These are phyloP conservation scores for Aphaenogaster rudis DNA, from an alignment of 1,140 invertebrate species.

Conservation along the genomic window DNA sequence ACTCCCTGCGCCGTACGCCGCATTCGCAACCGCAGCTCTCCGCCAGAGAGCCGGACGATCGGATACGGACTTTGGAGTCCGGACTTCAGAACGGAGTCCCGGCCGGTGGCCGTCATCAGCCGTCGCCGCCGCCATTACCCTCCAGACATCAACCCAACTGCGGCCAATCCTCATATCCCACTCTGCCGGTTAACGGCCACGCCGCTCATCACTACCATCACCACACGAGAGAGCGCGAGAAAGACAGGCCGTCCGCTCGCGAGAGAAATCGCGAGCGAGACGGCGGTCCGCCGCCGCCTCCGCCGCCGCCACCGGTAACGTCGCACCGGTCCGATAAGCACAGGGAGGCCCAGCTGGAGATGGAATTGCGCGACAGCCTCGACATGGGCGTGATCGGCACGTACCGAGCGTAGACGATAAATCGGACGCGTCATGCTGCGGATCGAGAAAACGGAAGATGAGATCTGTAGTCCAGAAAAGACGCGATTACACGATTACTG, in stretches of 20 bases:
- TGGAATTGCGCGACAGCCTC: constrained; percentile 75
- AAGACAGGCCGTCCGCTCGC: constrained; percentile 65
- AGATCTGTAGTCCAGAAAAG: neutral
- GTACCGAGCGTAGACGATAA: constrained; percentile 76
- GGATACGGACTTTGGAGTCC: constrained; percentile 66
- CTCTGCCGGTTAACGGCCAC: constrained; percentile 80
- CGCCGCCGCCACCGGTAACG: constrained; percentile 26
- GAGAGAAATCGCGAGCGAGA: constrained; percentile 72
- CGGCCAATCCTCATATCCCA: constrained; percentile 80
- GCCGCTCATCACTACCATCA: constrained; percentile 80
- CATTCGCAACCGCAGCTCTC: constrained; percentile 69
- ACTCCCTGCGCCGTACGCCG: constrained; percentile 73
- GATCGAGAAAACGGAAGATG: constrained; percentile 6
- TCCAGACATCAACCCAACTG: constrained; percentile 77
- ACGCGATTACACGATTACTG: neutral
- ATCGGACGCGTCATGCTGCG: neutral
- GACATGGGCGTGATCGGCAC: constrained; percentile 73
- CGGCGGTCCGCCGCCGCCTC: constrained; percentile 27
- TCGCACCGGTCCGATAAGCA: constrained; percentile 73
- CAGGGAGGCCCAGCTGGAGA: constrained; percentile 72
- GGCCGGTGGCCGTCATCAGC: constrained; percentile 57
- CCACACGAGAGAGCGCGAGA: constrained; percentile 69
- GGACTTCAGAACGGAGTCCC: constrained; percentile 72
- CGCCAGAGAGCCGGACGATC: constrained; percentile 52
- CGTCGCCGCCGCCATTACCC: constrained; percentile 74